Base-by-base conservation (phyloP, 2,113 vertebrate species). In the Dascyllus trimaculatus region DNA sequence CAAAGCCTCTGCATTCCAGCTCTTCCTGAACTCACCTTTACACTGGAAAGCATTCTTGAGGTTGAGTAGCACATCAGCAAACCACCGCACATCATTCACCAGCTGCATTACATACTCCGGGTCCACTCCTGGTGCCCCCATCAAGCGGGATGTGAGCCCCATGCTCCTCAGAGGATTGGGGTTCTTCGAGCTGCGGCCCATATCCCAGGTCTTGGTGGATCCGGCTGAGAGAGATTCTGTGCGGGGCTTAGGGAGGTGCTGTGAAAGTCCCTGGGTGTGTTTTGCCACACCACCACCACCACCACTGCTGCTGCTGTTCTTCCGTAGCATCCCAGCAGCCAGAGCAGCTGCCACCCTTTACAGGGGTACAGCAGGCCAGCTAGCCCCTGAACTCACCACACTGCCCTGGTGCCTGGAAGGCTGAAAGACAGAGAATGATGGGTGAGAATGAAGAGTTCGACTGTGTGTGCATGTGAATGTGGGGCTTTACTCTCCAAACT, bases 21-120 rank as follows among this genome's bases (percentile, higher is more conserved):
- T 94, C 86, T 94, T 83, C 62, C 94, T 92, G 90, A 90, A 93
- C 96, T 91, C 66, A 97, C 96, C 96, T 95, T 94, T 95, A 79
- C 92, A 93, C 87, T 96, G 91, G 90, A 98, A 94, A 59, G 96
- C 96, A 91, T 97, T 96, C 90, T 97, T 99, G 81, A 99, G 95
- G 85, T 93, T 96, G 0, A 97, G 94, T 18, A 99, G 94, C 78
- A 98, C 95, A 49, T 98, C 96, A 14, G 97, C 97, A 85, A 99
- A 98, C 85, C 93, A 96, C 72, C 97, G 94, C 82, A 98, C 97
- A 62, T 99, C 97, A 6, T 96, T 97, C 84, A 98, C 96, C 91
- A 99, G 93, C 81, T 96, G 96, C 96, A 97, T 97, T 53, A 99
- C 97, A 49, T 97, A 97, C 95, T 81, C 96, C 5, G 96, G 96